Percentiles rank a stretch among this genome's conserved stretches.
phyloP scores from a whole-genome alignment of 2,113 vertebrate species.

The Arvicanthis niloticus region DNA sequence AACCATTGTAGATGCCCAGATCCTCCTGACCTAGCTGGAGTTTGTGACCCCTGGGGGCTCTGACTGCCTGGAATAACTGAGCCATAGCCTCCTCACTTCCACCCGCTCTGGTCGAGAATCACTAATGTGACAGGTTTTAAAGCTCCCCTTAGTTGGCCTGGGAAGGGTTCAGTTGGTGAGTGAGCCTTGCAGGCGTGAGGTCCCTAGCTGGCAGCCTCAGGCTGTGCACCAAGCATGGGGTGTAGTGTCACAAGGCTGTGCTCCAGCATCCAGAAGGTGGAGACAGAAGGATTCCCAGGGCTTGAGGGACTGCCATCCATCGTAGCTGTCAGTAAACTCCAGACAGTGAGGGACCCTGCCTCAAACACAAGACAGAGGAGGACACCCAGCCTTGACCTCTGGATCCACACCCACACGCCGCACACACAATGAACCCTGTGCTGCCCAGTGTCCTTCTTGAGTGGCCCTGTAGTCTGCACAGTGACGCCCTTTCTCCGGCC shows the following conservation, averaged over 20 bases:
- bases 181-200: not conserved
- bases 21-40: no score
- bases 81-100: not conserved
- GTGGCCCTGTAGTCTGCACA: not conserved
- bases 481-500: not conserved
- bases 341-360: not conserved
- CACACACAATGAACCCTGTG: not conserved
- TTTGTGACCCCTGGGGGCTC: not conserved
- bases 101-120: rapidly evolving
- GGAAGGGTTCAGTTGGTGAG: not conserved
- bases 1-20: not conserved
- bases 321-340: not conserved
- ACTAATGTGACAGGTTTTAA: rapidly evolving
- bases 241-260: rapidly evolving
- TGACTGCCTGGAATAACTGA: rapidly evolving
- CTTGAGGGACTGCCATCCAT: not conserved
- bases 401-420: not conserved
- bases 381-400: no score
- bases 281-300: not conserved
- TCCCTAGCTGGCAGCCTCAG: not conserved
- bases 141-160: not conserved
- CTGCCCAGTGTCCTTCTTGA: not conserved
- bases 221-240: not conserved
- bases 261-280: not conserved
- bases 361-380: not conserved